These are phyloP conservation scores for Phodopus roborovskii DNA, from an alignment of 2,113 vertebrate genomes.

Conservation along the genomic window DNA sequence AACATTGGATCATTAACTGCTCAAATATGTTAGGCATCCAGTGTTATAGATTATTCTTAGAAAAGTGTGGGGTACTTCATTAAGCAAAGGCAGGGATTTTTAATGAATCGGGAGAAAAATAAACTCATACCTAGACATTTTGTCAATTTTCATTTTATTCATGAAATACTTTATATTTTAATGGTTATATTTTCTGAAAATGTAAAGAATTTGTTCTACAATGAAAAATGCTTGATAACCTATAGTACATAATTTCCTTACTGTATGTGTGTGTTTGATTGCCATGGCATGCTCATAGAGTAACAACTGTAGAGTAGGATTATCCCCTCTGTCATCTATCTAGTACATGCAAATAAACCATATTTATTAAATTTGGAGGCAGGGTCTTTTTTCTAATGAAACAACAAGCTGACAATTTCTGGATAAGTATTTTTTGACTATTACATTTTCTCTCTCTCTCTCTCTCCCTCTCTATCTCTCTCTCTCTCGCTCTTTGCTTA, in stretches of 20 bases:
- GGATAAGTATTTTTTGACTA: not conserved
- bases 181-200: not conserved
- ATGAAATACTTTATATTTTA: not conserved
- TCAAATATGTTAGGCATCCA: not conserved
- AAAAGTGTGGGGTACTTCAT: not conserved
- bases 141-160: not conserved
- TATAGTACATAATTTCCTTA: not conserved
- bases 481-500: no score
- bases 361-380: not conserved
- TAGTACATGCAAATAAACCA: not conserved
- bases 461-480: no score
- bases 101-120: not conserved
- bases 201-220: not conserved
- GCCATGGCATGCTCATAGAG: not conserved
- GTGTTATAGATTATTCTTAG: not conserved
- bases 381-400: not conserved
- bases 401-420: not conserved
- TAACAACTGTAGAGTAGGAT: not conserved
- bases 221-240: not conserved
- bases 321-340: fast-evolving
- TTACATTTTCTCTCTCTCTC: not conserved
- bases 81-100: not conserved
- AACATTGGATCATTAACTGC: not conserved
- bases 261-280: not conserved
- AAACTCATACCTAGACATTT: not conserved